Percentiles rank a stretch among this genome's conserved stretches.
These are phyloP conservation scores for Dermatemys mawii DNA, from an alignment of 2,113 vertebrate genomes.

Conservation along the genomic window DNA sequence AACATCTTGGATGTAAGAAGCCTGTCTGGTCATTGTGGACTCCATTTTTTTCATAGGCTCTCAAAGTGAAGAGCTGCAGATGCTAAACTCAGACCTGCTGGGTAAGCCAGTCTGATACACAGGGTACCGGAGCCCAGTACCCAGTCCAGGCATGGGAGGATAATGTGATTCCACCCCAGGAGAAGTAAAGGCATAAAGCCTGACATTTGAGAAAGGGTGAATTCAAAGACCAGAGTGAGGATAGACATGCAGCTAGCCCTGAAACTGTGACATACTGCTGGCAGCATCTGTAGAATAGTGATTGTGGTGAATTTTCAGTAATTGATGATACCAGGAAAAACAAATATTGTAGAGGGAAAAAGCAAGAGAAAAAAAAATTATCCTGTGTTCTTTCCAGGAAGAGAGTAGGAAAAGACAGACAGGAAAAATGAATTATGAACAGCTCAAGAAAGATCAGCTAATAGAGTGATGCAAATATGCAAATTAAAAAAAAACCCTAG, in stretches of 20 bases:
- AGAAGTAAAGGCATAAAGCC: not conserved
- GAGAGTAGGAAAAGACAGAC: not conserved
- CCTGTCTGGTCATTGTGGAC: not conserved
- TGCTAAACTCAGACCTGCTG: not conserved
- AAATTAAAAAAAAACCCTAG: not conserved
- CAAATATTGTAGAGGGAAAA: not conserved
- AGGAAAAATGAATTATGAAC: not conserved
- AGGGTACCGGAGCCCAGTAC: not conserved
- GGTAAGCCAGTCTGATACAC: not conserved
- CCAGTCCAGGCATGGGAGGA: not conserved
- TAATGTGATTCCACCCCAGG: not conserved
- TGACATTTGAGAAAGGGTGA: not conserved
- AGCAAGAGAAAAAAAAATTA: not conserved
- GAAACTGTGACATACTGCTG: not conserved
- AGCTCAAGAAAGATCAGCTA: not conserved
- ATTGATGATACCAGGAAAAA: not conserved
- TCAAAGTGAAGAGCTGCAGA: not conserved
- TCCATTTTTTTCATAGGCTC: not conserved
- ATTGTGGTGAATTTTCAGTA: not conserved
- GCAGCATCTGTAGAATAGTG: not conserved
- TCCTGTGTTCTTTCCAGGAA: not conserved
- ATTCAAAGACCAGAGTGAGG: not conserved
- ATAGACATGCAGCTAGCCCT: not conserved
- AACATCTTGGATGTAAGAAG: not conserved
- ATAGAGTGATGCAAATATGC: not conserved